These are phyloP conservation scores for Noctua janthe DNA, from an alignment of 2,888 invertebrate species.

Conservation along the genomic window DNA sequence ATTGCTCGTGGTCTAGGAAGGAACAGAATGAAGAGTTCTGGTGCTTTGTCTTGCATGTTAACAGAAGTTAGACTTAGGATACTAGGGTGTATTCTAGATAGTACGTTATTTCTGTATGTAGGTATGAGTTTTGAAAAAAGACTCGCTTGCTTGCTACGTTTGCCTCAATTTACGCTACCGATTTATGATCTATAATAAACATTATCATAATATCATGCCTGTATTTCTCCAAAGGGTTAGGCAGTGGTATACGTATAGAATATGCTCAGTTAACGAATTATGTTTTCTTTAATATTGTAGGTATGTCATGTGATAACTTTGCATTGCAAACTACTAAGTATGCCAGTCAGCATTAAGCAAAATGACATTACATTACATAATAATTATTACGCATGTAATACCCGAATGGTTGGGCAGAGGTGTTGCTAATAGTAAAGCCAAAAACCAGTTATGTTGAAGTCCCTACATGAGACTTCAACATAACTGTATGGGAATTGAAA, in stretches of 20 bases:
- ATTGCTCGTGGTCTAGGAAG: slow-evolving; percentile 10
- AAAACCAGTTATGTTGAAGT: neutral
- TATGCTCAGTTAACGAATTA: neutral
- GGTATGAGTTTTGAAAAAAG: neutral
- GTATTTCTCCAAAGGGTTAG: neutral
- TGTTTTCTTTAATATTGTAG: neutral
- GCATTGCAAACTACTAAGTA: neutral
- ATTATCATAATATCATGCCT: neutral
- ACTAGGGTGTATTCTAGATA: neutral
- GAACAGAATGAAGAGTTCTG: neutral
- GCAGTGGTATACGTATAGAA: neutral
- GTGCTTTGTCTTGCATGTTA: slow-evolving; percentile 32
- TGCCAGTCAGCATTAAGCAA: neutral
- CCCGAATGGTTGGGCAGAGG: neutral
- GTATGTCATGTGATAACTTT: neutral
- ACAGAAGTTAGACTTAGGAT: neutral
- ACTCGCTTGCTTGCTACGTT: neutral
- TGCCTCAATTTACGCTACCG: neutral
- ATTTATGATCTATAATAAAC: neutral
- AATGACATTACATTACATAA: neutral
- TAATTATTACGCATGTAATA: no score
- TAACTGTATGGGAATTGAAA: neutral
- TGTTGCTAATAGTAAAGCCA: neutral
- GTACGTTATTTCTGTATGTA: neutral
- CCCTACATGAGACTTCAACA: no score